A percentile compares a stretch with the other conserved stretches of the same genome.
Conservation (phyloP, 2,888 invertebrate genomes). For the Drosophila glabriapex region DNA sequence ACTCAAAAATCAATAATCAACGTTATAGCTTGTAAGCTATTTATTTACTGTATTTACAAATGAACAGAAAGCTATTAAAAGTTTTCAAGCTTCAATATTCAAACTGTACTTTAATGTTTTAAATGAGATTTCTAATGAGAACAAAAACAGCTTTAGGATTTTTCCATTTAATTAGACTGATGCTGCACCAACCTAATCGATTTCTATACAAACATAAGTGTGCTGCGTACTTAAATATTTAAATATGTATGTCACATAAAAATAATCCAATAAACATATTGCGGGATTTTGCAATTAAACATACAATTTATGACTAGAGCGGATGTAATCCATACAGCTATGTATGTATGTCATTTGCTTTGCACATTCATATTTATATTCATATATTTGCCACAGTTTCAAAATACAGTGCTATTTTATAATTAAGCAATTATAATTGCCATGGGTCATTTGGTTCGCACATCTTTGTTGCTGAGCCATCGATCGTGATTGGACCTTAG, state of each 20-base stretch:
- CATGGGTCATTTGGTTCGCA: conserved; percentile 15
- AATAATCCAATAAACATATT: background rate
- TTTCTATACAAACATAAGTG: too few species aligned
- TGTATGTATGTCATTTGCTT: background rate
- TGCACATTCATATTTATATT: background rate
- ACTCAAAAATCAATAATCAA: background rate
- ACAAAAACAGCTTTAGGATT: background rate
- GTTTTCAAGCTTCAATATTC: background rate
- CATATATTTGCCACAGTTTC: background rate
- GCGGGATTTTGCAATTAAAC: background rate
- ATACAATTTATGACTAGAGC: conserved; percentile 1
- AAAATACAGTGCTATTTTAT: conserved; percentile 4
- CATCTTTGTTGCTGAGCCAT: conserved; percentile 21
- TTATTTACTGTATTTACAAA: background rate
- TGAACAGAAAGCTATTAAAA: background rate
- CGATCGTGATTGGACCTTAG: conserved; percentile 30
- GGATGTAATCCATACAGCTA: background rate
- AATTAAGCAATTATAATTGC: background rate
- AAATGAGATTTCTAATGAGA: background rate
- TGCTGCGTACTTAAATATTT: background rate
- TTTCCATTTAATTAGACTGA: background rate
- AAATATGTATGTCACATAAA: background rate
- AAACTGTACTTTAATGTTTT: background rate
- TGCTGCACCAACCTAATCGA: too few species aligned
- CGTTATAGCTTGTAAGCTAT: background rate